A percentile compares a stretch with the other conserved stretches of the same genome.
phyloP scores from a whole-genome alignment of 2,113 vertebrate species.

The Archilochus colubris region DNA sequence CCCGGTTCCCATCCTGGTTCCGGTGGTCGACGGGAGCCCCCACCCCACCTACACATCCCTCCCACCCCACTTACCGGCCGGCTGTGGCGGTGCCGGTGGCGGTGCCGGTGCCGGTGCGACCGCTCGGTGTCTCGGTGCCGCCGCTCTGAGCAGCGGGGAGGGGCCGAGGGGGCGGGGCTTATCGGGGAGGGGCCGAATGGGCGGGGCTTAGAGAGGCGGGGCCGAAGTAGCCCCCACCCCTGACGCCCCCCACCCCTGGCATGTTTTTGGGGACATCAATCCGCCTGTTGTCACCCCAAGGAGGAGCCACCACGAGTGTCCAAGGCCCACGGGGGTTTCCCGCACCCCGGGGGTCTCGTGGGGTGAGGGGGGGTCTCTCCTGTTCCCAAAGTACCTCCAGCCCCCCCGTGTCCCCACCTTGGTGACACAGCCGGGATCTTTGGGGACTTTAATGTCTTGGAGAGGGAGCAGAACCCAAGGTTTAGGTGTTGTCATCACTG shows the following conservation, averaged over 20 bases:
- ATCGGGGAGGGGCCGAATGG: background rate
- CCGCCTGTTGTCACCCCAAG: too few relatives aligned
- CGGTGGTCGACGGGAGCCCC: background rate
- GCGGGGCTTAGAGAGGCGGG: background rate
- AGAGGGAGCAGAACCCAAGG: background rate
- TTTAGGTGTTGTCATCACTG: constrained; percentile 50
- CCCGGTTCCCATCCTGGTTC: background rate
- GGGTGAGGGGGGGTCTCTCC: background rate
- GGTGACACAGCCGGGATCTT: background rate
- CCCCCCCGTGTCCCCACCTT: background rate
- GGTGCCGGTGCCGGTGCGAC: background rate
- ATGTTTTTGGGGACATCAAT: too few relatives aligned
- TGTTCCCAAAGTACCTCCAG: background rate
- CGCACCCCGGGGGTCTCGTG: too few relatives aligned
- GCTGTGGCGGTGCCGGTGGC: background rate
- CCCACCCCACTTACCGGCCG: background rate
- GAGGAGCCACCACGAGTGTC: too few relatives aligned
- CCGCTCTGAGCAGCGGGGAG: background rate
- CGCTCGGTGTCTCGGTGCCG: background rate
- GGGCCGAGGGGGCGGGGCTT: background rate
- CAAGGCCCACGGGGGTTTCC: too few relatives aligned
- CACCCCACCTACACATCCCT: too few relatives aligned
- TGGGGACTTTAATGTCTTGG: background rate
- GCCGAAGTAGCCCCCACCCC: too few relatives aligned
- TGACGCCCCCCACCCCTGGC: too few relatives aligned